Evolutionary conservation across 2,888 invertebrate genomes (phyloP), one percentile per base, ranked within the genome.

Genomic region (Callyntrura sp.): DNA sequence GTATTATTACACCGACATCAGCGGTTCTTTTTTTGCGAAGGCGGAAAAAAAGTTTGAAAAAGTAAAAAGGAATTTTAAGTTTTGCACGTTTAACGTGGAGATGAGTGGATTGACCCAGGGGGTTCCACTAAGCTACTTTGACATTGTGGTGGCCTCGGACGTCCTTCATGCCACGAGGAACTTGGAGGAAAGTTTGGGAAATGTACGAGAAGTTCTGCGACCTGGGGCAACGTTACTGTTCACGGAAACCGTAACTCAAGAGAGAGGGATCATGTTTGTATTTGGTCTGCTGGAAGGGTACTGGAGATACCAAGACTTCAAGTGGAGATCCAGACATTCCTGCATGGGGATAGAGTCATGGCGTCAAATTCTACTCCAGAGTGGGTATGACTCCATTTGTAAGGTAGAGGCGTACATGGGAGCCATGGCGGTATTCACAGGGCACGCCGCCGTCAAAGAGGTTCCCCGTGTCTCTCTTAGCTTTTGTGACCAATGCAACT

Each of bases 151-250:
- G 20, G 88, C 85, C 0, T 45, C 48, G 0, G 79, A 78, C n/a
- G 90, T 90, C 1, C 68, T 90, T 12, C 90, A 90, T 23, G 90
- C 85, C 0, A 88, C 90, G 12, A 70, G 45, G 51, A 76, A 88
- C 17, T 55, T 90, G 20, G 17, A 70, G 11, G 25, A 85, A 45
- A 43, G 81, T n/a, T 6, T 88, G 0, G 12, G 11, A 5, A 88
- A 90, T 70, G n/a, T 90, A 12, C n/a, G 81, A 12, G 57, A 79
- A 17, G 11, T 81, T 6, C 14, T 90, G 14, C n/a, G 68, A 55
- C 81, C 81, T n/a, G 90, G 88, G 20, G 9, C n/a, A 4, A 14
- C 88, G 9, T n/a, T 70, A 9, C n/a, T 90, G 43, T 28, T 48
- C n/a, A n/a, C n/a, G 0, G 90, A 88, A 20, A 87, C 62, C 11